Evolutionary conservation across 2,888 invertebrate genomes (phyloP), one percentile per base, ranked within the genome.

Genomic region (Hoplodrina blanda): DNA sequence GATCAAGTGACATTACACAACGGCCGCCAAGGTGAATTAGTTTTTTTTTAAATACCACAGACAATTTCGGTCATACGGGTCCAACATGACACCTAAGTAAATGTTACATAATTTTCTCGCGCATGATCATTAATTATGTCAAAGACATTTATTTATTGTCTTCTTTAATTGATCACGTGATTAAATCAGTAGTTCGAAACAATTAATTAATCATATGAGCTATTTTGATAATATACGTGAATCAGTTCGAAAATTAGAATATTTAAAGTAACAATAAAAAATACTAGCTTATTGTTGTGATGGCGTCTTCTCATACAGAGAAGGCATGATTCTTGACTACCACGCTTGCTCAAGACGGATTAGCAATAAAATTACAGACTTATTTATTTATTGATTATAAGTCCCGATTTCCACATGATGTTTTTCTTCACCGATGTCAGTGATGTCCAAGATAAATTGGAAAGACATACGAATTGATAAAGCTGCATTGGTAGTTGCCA

Each of bases 61-160:
- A 46, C n/a, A 13, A 20, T 56, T 8, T 56, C 15, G 19, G 5
- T 41, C 25, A 13, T 25, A n/a, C 63, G 8, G 1, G 11, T 37
- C 37, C 8, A 50, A 37, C 15, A 46, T 67, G 41, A 13, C 53
- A 54, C 37, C 8, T 37, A 6, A 37, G 37, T 37, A 41, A 41
- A 41, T 13, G 41, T 41, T n/a, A n/a, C n/a, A 19, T 20, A 33
- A 44, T 54, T n/a, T 25, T 33, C 20, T 60, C 5, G 4, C 17
- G 6, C 41, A 30, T 53, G 30, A 65, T 54, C 20, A 50, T 55
- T 66, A 60, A 53, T 57, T 25, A 50, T 33, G 53, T 41, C 25
- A 49, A 46, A 19, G n/a, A 57, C 57, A 41, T 57, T 5, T 73
- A 46, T 52, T 52, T 11, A 73, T 73, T 72, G 57, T 73, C 53